Evolutionary conservation across 2,113 vertebrate species (phyloP), one percentile per base, ranked within the genome.

Genomic region (Megalops atlanticus): DNA sequence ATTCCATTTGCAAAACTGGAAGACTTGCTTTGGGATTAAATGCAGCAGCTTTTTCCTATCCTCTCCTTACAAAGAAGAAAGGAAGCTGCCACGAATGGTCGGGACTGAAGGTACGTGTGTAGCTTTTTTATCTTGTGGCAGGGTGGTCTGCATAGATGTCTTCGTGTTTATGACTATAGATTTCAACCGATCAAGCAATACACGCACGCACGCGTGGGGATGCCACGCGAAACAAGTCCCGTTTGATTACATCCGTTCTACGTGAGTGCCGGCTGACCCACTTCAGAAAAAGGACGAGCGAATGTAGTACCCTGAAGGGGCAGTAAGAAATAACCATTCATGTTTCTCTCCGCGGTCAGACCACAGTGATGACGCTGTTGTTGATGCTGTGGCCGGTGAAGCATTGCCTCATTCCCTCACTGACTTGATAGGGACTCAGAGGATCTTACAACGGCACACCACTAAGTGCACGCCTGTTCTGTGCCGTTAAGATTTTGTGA

Each of bases 11-110:
- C 69, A 36, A 71, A 36, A 38, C 36, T 36, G 4, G 69, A 71
- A 71, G 69, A 38, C 69, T 38, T 36, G 69, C 36, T 71, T n/a
- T 71, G 69, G 69, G 69, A 71, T 71, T 71, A 71, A 71, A 71
- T 71, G 69, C 69, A 36, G 33, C 33, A 38, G 45, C 31, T 64
- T 64, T 64, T 64, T 64, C 31, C 58, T 64, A 54, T 54, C 24
- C 49, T 4, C n/a, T 64, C 58, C 31, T 27, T 31, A 64, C 69
- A 38, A 36, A 38, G 33, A 71, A 71, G 69, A 71, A 71, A 71
- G 36, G 33, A 16, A 38, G 69, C 31, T 21, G 2, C 4, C 36
- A 31, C 69, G 35, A 71, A 71, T 71, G 69, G 69, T 71, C 12
- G 69, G 35, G 15, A 71, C 27, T 36, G 14, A 38, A 71, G 69